These are phyloP conservation scores for Gallinago undulata DNA, from an alignment of 2,113 vertebrate species.

Conservation along the genomic window DNA sequence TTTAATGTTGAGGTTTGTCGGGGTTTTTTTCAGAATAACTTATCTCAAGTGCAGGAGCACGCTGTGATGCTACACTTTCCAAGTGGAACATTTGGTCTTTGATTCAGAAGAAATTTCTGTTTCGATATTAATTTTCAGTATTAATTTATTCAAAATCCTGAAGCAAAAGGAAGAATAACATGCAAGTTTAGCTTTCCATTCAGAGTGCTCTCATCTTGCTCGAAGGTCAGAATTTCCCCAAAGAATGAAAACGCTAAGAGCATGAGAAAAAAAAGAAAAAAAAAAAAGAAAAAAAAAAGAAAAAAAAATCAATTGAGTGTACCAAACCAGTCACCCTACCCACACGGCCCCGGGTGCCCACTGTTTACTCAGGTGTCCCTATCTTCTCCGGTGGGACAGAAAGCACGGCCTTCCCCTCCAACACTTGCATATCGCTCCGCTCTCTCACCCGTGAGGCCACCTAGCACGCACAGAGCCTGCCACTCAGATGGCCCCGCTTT, in stretches of 20 bases:
- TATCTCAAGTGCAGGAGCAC: background rate
- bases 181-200: background rate
- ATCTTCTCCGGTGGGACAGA: background rate
- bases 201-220: background rate
- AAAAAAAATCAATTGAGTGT: background rate
- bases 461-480: background rate
- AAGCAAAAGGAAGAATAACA: background rate
- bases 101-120: background rate
- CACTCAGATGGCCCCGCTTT: background rate
- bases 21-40: background rate
- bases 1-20: background rate
- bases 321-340: background rate
- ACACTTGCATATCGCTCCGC: accelerated
- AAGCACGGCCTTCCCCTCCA: accelerated
- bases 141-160: background rate
- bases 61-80: background rate
- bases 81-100: background rate
- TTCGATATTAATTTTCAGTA: background rate
- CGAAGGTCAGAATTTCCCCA: background rate
- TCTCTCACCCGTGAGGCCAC: background rate
- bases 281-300: background rate
- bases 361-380: constrained; percentile 31
- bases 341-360: background rate
- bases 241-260: background rate
- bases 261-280: background rate